Evolutionary conservation across 2,797 vertebrate species (phyloP).

Genomic region (Megalops cyprinoides): DNA sequence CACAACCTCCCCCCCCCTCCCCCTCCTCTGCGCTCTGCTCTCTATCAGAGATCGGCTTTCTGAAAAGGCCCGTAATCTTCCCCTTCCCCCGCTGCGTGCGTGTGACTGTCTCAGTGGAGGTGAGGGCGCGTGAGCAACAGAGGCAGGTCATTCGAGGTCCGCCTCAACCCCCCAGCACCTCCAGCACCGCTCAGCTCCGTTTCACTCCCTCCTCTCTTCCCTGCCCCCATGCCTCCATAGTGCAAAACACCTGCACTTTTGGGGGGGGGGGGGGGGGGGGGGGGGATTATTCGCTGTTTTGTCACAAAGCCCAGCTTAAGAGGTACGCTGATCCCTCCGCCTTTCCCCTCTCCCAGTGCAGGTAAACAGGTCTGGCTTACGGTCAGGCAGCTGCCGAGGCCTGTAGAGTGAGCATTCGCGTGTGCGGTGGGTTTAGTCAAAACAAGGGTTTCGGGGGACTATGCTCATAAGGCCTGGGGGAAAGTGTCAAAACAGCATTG

Average conservation of each 20-base stretch:
- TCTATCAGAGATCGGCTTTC: too few species aligned
- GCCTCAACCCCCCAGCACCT: neutral
- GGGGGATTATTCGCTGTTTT: too few species aligned
- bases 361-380: neutral
- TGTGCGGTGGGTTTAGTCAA: too few species aligned
- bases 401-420: neutral
- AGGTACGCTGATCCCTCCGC: neutral
- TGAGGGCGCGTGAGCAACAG: neutral
- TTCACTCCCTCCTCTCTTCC: neutral
- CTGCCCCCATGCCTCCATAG: neutral
- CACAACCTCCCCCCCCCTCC: too few species aligned
- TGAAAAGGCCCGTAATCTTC: too few species aligned
- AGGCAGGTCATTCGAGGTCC: neutral
- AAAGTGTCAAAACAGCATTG: neutral
- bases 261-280: too few species aligned
- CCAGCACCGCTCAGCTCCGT: neutral
- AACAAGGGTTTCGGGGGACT: too few species aligned
- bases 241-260: too few species aligned
- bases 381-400: neutral
- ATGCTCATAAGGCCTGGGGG: too few species aligned
- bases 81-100: too few species aligned
- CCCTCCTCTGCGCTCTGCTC: too few species aligned
- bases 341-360: neutral
- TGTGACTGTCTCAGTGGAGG: neutral
- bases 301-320: slow-evolving; percentile 5